phyloP scores from a whole-genome alignment of 2,888 invertebrate species.

The Rhyacophila evoluta region DNA sequence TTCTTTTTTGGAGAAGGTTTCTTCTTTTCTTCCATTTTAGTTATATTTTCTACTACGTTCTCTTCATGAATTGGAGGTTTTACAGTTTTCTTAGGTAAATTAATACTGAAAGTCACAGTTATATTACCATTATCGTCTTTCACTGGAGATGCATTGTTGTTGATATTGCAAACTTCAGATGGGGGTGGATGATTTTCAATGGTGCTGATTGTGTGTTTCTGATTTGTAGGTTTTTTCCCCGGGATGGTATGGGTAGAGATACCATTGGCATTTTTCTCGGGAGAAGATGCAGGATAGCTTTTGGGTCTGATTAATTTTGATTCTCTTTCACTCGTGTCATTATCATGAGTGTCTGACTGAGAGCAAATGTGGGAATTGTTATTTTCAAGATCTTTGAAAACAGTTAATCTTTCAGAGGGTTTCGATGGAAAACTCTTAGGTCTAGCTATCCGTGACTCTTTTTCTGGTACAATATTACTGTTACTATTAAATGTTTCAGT shows the following conservation, averaged over 20 bases:
- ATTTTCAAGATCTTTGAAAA: conserved; percentile 27
- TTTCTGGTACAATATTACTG: conserved; percentile 55
- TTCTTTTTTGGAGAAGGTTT: conserved; percentile 54
- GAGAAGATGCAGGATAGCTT: conserved; percentile 67
- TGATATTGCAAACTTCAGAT: conserved; percentile 56
- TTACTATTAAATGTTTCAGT: neutral
- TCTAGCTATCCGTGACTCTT: conserved; percentile 67
- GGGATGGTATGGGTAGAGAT: conserved; percentile 51
- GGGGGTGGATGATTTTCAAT: conserved; percentile 56
- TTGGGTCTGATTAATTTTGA: conserved; percentile 69
- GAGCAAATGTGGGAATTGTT: neutral
- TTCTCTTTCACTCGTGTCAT: conserved; percentile 57
- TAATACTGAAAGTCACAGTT: conserved; percentile 52
- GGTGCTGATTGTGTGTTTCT: conserved; percentile 58
- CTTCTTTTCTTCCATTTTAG: conserved; percentile 47
- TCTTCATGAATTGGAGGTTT: conserved; percentile 57
- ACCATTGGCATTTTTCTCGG: conserved; percentile 43
- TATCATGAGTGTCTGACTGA: conserved; percentile 44
- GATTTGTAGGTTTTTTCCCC: conserved; percentile 8
- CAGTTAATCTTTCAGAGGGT: conserved; percentile 56
- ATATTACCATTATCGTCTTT: conserved; percentile 53
- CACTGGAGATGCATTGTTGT: conserved; percentile 57
- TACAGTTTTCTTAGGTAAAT: conserved; percentile 53
- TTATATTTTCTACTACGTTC: conserved; percentile 55
- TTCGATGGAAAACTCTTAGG: conserved; percentile 72